Conservation (phyloP, 1,140 invertebrate species). For the Polypedilum pembai region DNA sequence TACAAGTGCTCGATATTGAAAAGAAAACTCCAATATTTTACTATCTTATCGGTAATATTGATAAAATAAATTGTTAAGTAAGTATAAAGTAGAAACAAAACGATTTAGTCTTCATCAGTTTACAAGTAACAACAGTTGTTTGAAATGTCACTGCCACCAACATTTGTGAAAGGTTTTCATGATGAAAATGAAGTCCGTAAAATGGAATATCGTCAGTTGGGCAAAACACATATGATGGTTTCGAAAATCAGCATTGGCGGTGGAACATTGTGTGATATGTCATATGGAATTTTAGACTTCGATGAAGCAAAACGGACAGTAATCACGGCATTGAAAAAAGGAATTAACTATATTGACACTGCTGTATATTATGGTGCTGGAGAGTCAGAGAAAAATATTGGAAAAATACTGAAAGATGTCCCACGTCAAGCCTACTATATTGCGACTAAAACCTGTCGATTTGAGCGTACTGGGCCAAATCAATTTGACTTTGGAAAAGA, state of each 20-base stretch:
- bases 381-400: conserved; percentile 67
- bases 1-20: too few species aligned
- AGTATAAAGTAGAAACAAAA: too few species aligned
- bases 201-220: conserved; percentile 50
- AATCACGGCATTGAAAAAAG: conserved; percentile 60
- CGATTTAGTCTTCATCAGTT: too few species aligned
- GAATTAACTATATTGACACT: conserved; percentile 89
- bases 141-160: conserved; percentile 46
- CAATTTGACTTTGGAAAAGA: conserved; percentile 85
- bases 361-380: conserved; percentile 88
- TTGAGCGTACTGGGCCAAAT: conserved; percentile 58
- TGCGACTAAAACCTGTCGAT: conserved; percentile 88
- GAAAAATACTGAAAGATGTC: conserved; percentile 69
- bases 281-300: conserved; percentile 40
- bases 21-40: too few species aligned
- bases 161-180: conserved; percentile 53
- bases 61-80: too few species aligned
- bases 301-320: conserved; percentile 62
- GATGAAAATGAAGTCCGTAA: conserved; percentile 46
- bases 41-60: too few species aligned
- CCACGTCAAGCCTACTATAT: conserved; percentile 80
- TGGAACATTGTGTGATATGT: conserved; percentile 37
- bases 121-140: conserved; percentile 46
- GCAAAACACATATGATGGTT: conserved; percentile 51
- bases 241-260: conserved; percentile 55